Evolutionary conservation across 2,113 vertebrate species (phyloP).

Genomic region (Taurulus bubalis): DNA sequence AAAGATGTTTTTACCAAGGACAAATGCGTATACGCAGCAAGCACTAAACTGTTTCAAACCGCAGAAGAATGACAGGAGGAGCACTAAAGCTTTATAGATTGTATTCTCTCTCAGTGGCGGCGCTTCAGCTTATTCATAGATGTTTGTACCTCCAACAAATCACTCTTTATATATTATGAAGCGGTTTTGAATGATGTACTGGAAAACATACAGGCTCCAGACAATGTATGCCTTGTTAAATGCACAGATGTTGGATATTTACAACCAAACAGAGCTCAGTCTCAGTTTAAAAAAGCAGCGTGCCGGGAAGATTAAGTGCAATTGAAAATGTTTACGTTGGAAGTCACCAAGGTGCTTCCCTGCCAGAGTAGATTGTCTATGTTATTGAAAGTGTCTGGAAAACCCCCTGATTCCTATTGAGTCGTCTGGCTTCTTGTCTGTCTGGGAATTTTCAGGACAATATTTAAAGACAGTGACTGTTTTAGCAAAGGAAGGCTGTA

Average conservation of each 20-base stretch:
- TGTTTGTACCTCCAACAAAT: slow-evolving; percentile 28
- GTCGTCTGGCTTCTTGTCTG: slow-evolving; percentile 53
- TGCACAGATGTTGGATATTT: slow-evolving; percentile 61
- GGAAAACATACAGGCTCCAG: slow-evolving; percentile 46
- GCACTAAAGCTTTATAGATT: not conserved
- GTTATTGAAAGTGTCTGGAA: slow-evolving; percentile 84
- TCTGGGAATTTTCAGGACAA: slow-evolving; percentile 71
- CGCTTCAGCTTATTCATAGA: slow-evolving; percentile 42
- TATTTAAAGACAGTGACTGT: slow-evolving; percentile 63
- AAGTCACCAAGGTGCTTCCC: slow-evolving; percentile 39
- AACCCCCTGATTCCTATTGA: slow-evolving; percentile 55
- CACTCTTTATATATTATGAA: slow-evolving; percentile 22
- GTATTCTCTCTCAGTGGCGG: not conserved
- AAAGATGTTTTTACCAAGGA: slow-evolving; percentile 41
- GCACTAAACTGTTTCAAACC: slow-evolving; percentile 62
- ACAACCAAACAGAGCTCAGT: slow-evolving; percentile 13
- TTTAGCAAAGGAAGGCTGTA: slow-evolving; percentile 18
- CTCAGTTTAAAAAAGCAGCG: slow-evolving; percentile 29
- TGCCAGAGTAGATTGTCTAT: slow-evolving; percentile 80
- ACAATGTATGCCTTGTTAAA: slow-evolving; percentile 50
- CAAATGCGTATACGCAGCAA: slow-evolving; percentile 46
- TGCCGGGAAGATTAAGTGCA: slow-evolving; percentile 49
- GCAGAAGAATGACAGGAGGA: slow-evolving; percentile 10
- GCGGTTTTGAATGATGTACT: slow-evolving; percentile 23
- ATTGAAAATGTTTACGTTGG: slow-evolving; percentile 71